Evolutionary conservation across 2,797 vertebrate genomes (phyloP).

Genomic region (Taeniopygia guttata): DNA sequence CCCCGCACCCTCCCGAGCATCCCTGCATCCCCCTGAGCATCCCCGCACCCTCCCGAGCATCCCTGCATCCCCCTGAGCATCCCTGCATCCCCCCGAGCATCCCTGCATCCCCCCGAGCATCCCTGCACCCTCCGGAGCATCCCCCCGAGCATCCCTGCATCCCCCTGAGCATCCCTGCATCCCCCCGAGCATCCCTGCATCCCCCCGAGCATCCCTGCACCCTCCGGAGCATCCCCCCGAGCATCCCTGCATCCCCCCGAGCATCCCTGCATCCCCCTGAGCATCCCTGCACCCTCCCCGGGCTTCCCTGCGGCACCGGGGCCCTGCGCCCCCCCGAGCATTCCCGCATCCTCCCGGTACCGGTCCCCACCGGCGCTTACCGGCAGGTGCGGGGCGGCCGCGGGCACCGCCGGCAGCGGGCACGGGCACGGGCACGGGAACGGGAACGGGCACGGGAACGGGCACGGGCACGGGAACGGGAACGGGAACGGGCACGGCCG

Average conservation of each 20-base stretch:
- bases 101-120: too few species aligned
- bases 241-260: not conserved
- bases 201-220: not conserved
- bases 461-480: not conserved
- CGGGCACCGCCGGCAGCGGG: not conserved
- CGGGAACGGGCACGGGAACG: accelerated
- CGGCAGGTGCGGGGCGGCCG: not conserved
- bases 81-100: not conserved
- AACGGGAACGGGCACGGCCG: too few species aligned
- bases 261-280: not conserved
- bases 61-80: not conserved
- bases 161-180: not conserved
- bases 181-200: not conserved
- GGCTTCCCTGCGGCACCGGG: too few species aligned
- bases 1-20: too few species aligned
- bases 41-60: too few species aligned
- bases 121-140: too few species aligned
- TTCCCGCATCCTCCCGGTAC: not conserved
- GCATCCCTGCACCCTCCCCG: too few species aligned
- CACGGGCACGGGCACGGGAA: accelerated
- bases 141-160: not conserved
- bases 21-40: not conserved
- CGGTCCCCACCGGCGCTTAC: not conserved
- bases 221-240: too few species aligned
- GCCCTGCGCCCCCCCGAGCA: too few species aligned